Base-by-base conservation (phyloP, 2,888 invertebrate species). In the Drosophila birchii region DNA sequence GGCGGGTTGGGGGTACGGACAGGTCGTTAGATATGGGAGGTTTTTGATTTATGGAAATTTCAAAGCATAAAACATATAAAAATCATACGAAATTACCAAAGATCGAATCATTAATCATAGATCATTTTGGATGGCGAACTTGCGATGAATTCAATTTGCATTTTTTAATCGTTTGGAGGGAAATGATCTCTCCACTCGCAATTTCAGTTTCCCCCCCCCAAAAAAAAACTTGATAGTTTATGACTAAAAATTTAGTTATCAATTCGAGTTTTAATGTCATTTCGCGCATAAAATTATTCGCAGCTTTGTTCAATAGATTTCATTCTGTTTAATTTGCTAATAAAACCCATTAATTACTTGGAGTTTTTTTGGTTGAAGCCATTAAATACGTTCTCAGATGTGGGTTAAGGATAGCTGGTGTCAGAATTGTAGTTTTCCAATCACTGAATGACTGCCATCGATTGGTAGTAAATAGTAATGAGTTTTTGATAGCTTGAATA, bases 1-100 rank as follows among this genome's bases (percentile, higher is more conserved):
- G 51, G 51, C 16, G 16, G 47, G 23, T 0, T 5, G 0, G 32
- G 51, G 51, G 51, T 20, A 51, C 49, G 20, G 57, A 67, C 74
- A 47, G 56, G 55, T 64, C 64, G 47, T 64, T 64, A 51, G 64
- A 34, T 36, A 20, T 56, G 61, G 61, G 47, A 20, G 45, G 39
- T 66, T 67, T 67, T 56, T 67, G 78, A 83, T 86, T 86, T 83
- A 84, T 84, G 75, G 75, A 74, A 78, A 82, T 83, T 73, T 44
- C 67, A 64, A 82, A 73, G 78, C 60, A 73, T 71, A 75, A 44
- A 70, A 76, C 63, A 75, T 61, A 75, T 80, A 74, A 76, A 69
- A 74, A 76, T 68, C 68, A 59, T 60, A 66, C 58, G 29, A 63
- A 74, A 84, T 84, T 86, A 73, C 64, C 78, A 80, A 57, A 39